Percentiles rank a stretch among this genome's conserved stretches.
Conservation (phyloP, 2,888 invertebrate species). For the Xanthostigma xanthostigma region DNA sequence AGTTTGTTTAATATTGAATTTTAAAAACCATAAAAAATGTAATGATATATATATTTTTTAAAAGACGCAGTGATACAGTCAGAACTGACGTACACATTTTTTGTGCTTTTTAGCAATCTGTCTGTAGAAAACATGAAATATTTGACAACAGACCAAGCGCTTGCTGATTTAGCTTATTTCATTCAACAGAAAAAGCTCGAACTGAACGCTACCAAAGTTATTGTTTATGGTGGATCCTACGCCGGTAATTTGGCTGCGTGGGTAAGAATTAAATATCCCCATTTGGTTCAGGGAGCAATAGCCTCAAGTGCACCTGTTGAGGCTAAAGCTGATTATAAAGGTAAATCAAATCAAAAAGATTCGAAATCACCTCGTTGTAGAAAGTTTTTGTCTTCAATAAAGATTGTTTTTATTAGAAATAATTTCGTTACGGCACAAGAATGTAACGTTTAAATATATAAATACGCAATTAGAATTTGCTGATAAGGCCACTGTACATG, state of each 20-base stretch:
- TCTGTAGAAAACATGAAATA: constrained; percentile 41
- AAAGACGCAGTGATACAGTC: neutral
- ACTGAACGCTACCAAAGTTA: constrained; percentile 3
- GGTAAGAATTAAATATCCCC: constrained; percentile 15
- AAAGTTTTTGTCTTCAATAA: too few species aligned
- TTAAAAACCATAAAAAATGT: too few species aligned
- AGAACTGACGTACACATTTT: neutral
- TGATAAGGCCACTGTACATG: too few species aligned
- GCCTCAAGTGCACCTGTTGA: constrained; percentile 16
- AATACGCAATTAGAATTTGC: too few species aligned
- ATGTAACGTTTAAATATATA: too few species aligned
- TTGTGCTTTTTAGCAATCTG: constrained; percentile 28
- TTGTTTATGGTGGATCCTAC: constrained; percentile 18
- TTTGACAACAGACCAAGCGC: constrained; percentile 45
- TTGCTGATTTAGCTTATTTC: constrained; percentile 51
- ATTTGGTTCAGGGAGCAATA: constrained; percentile 14
- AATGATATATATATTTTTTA: neutral
- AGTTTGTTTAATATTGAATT: too few species aligned
- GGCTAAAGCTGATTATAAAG: constrained; percentile 15
- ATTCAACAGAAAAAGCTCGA: constrained; percentile 27
- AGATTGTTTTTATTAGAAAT: too few species aligned
- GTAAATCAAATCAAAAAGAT: constrained; percentile 4
- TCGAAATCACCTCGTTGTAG: too few species aligned
- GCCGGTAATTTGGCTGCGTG: constrained; percentile 16
- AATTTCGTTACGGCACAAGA: too few species aligned